Percentiles rank a stretch among this genome's conserved stretches.
phyloP scores from a whole-genome alignment of 2,888 invertebrate species.

The Xanthostigma xanthostigma region DNA sequence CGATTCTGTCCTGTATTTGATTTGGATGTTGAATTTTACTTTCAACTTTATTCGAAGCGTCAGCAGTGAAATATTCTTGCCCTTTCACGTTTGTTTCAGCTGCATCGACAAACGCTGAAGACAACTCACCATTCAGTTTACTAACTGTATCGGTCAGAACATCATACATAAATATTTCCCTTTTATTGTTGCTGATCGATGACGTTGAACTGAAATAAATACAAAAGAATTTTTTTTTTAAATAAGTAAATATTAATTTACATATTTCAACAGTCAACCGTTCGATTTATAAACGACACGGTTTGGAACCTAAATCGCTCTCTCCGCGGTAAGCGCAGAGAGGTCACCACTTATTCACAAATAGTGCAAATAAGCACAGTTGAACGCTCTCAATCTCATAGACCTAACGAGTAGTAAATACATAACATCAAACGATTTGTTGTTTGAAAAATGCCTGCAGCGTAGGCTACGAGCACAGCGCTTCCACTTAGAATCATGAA shows the following conservation, averaged over 20 bases:
- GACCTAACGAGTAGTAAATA: too few relatives aligned
- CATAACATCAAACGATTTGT: too few relatives aligned
- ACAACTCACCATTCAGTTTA: constrained; percentile 66
- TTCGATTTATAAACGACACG: constrained; percentile 11
- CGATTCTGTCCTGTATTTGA: constrained; percentile 1
- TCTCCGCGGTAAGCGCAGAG: too few relatives aligned
- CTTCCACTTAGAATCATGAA: too few relatives aligned
- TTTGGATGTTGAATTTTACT: constrained; percentile 18
- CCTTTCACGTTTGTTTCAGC: constrained; percentile 69
- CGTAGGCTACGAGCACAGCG: too few relatives aligned
- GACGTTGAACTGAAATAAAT: constrained; percentile 3
- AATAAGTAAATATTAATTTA: neutral
- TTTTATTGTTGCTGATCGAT: constrained; percentile 30
- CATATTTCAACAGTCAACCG: constrained; percentile 18
- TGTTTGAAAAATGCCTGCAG: too few relatives aligned
- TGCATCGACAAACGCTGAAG: constrained; percentile 71
- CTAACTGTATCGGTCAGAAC: constrained; percentile 56
- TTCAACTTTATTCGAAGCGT: constrained; percentile 22
- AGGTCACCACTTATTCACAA: too few relatives aligned
- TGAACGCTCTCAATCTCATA: too few relatives aligned
- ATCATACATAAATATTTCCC: constrained; percentile 82
- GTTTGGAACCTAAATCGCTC: too few relatives aligned
- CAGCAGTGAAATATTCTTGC: constrained; percentile 30
- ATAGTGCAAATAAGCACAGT: too few relatives aligned
- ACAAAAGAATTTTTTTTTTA: neutral